A percentile compares a stretch with the other conserved stretches of the same genome.
These are phyloP conservation scores for Platerodrilus igneus DNA, from an alignment of 2,888 invertebrate genomes.

Conservation along the genomic window DNA sequence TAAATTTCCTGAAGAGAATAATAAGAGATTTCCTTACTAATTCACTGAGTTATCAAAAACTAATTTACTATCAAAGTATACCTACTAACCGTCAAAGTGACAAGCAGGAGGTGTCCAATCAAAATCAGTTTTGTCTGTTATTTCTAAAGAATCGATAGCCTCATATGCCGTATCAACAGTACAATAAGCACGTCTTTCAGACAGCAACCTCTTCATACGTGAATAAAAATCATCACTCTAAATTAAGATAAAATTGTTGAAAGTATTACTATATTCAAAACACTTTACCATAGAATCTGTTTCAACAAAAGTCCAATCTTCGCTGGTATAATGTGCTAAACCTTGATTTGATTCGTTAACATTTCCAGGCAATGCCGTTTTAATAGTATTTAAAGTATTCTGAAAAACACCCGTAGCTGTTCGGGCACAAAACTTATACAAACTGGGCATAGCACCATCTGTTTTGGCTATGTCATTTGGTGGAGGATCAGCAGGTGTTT, in stretches of 20 bases:
- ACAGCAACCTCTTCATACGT: slow-evolving; percentile 52
- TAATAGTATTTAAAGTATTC: slow-evolving; percentile 66
- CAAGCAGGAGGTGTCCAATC: slow-evolving; percentile 6
- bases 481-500: slow-evolving; percentile 27
- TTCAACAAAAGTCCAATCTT: slow-evolving; percentile 50
- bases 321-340: slow-evolving; percentile 39
- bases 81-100: slow-evolving; percentile 29
- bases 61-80: no score
- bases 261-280: background rate
- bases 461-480: slow-evolving; percentile 35
- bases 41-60: no score
- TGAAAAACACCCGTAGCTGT: slow-evolving; percentile 73
- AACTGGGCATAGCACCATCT: slow-evolving; percentile 45
- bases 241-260: slow-evolving; percentile 22
- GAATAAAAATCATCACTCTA: slow-evolving; percentile 48
- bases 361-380: slow-evolving; percentile 62
- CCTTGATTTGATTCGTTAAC: slow-evolving; percentile 43
- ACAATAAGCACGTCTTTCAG: slow-evolving; percentile 54
- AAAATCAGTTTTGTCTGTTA: slow-evolving; percentile 14
- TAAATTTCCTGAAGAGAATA: slow-evolving; percentile 1
- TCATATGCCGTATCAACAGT: slow-evolving; percentile 59
- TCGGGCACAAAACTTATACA: slow-evolving; percentile 64
- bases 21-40: background rate
- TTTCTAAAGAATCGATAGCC: slow-evolving; percentile 40
- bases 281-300: slow-evolving; percentile 41